phyloP scores from a whole-genome alignment of 2,888 invertebrate genomes.

The Chrysolina haemoptera region DNA sequence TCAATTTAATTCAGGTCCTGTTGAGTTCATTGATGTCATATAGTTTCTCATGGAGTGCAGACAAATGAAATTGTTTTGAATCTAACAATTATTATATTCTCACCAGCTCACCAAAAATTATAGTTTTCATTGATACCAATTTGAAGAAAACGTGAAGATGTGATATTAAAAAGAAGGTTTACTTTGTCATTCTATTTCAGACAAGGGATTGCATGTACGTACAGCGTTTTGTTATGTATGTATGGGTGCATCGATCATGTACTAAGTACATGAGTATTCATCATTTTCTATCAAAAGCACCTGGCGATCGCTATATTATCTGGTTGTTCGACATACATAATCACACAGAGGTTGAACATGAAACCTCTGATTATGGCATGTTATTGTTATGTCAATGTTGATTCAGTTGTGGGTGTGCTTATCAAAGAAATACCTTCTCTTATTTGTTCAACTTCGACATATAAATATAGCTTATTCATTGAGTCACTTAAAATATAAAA shows the following conservation, averaged over 20 bases:
- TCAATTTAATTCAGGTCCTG: no score
- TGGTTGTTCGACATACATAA: slow-evolving; percentile 3
- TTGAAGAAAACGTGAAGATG: no score
- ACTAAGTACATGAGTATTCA: background rate
- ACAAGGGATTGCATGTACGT: background rate
- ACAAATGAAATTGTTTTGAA: no score
- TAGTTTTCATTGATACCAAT: no score
- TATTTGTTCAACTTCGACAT: background rate
- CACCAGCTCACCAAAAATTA: no score
- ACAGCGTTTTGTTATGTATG: background rate
- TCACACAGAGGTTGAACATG: background rate
- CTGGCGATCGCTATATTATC: background rate
- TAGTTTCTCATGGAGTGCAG: no score
- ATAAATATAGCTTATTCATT: background rate
- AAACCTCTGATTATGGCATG: background rate
- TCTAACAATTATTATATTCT: no score
- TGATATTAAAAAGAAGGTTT: no score
- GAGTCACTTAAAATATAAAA: background rate
- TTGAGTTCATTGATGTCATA: no score
- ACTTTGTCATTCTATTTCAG: background rate
- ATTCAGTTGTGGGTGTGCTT: background rate
- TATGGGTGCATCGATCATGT: background rate
- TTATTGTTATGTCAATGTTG: background rate
- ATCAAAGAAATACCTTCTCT: background rate
- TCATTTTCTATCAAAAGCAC: slow-evolving; percentile 4